Evolutionary conservation across 2,888 invertebrate species (phyloP).

Genomic region (Anticlea derivata): DNA sequence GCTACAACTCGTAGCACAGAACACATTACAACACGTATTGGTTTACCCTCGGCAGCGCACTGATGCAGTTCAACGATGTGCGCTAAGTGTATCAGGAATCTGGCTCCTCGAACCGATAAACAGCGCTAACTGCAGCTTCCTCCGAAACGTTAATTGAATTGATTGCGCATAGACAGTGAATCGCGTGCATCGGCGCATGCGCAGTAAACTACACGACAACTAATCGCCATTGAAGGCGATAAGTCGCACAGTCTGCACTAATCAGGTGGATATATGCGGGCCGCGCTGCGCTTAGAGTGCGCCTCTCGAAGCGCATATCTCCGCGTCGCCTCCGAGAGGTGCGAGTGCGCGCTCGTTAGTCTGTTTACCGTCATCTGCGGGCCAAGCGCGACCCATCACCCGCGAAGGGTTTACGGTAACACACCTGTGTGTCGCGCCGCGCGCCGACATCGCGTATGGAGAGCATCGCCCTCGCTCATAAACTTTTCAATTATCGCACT

Average conservation of each 20-base stretch:
- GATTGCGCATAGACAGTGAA: constrained; percentile 12
- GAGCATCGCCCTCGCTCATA: background rate
- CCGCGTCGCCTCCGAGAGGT: background rate
- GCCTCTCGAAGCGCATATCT: constrained; percentile 1
- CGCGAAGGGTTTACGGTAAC: background rate
- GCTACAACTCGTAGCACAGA: background rate
- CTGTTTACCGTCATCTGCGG: constrained; percentile 7
- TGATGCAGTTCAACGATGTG: background rate
- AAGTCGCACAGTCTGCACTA: constrained; percentile 13
- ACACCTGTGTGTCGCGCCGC: background rate
- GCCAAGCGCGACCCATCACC: background rate
- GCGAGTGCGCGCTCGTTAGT: constrained; percentile 3
- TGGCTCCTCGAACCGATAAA: constrained; percentile 5
- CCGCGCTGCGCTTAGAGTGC: background rate
- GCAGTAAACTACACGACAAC: constrained; percentile 3
- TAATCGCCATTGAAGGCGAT: constrained; percentile 4
- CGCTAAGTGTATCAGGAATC: constrained; percentile 6
- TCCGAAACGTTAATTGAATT: constrained; percentile 19
- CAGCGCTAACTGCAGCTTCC: constrained; percentile 14
- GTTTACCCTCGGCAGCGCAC: background rate
- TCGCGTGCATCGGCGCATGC: background rate
- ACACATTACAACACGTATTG: background rate
- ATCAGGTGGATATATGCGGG: constrained; percentile 9
- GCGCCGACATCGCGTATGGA: background rate
- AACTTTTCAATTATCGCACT: constrained; percentile 6